A percentile compares a stretch with the other conserved stretches of the same genome.
Evolutionary conservation across 2,113 vertebrate genomes (phyloP).

Genomic region (Cheirogaleus medius): DNA sequence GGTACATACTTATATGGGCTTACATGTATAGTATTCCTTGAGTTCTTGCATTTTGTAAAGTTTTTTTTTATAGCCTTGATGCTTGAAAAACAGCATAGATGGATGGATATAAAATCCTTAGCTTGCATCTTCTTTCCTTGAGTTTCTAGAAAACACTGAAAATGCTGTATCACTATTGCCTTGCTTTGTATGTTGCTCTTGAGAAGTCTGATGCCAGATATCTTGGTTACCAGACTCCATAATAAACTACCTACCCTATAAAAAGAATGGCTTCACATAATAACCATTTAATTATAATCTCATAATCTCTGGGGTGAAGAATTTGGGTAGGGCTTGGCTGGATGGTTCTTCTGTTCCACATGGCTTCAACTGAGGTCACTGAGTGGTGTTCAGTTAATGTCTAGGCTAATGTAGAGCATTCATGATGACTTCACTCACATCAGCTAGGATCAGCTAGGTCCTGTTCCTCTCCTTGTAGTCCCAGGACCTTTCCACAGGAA

Average conservation of each 20-base stretch:
- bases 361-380: neutral
- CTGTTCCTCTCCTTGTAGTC: neutral
- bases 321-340: neutral
- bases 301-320: neutral
- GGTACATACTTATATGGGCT: neutral
- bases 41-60: neutral
- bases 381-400: neutral
- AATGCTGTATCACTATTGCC: neutral
- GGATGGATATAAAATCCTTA: neutral
- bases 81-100: neutral
- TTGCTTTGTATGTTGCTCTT: neutral
- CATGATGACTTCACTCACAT: neutral
- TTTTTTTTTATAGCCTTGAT: neutral
- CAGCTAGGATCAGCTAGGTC: no score
- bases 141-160: conserved; percentile 20
- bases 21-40: neutral
- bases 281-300: neutral
- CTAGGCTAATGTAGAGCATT: neutral
- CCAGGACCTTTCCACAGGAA: neutral
- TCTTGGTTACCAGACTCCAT: neutral
- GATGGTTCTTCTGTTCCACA: neutral
- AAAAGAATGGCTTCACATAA: neutral
- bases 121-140: neutral
- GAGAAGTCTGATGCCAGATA: neutral
- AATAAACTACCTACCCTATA: neutral